Conservation (phyloP, 2,888 invertebrate species). For the Amaurobius ferox region DNA sequence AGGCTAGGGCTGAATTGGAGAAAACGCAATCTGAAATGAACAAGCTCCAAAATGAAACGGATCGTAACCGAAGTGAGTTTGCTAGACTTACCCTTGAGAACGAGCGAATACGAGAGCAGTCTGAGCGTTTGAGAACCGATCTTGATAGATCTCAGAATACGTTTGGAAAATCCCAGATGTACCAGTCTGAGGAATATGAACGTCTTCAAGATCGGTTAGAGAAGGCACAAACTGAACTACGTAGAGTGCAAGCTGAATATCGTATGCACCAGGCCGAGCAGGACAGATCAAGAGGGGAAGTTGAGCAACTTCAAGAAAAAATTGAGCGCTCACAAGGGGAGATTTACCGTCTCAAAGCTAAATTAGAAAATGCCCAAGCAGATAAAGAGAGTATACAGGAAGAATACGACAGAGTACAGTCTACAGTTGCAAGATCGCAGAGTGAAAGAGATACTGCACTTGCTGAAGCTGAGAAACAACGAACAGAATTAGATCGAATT, state of each 20-base stretch:
- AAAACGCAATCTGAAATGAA: conserved; percentile 93
- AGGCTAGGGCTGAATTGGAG: conserved; percentile 94
- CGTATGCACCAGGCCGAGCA: conserved; percentile 94
- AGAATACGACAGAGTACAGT: conserved; percentile 91
- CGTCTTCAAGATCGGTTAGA: conserved; percentile 88
- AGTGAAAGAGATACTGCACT: conserved; percentile 90
- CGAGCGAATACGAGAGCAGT: conserved; percentile 85
- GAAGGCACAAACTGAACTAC: conserved; percentile 88
- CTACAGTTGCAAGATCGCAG: conserved; percentile 88
- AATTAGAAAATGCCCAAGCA: conserved; percentile 95
- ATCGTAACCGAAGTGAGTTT: conserved; percentile 87
- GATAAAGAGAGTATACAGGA: conserved; percentile 95
- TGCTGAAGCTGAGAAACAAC: conserved; percentile 74
- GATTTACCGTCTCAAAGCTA: conserved; percentile 94
- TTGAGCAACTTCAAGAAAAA: conserved; percentile 91
- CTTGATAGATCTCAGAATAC: conserved; percentile 33
- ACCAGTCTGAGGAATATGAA: conserved; percentile 80
- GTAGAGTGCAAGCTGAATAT: conserved; percentile 92
- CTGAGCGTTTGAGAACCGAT: conserved; percentile 79
- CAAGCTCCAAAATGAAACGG: conserved; percentile 93
- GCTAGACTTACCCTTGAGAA: conserved; percentile 83
- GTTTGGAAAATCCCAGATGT: conserved; percentile 36
- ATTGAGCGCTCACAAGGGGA: conserved; percentile 95
- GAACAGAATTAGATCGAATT: conserved; percentile 77
- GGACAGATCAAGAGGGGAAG: conserved; percentile 82